Evolutionary conservation across 2,797 vertebrate genomes (phyloP).

Genomic region (Limosa lapponica): DNA sequence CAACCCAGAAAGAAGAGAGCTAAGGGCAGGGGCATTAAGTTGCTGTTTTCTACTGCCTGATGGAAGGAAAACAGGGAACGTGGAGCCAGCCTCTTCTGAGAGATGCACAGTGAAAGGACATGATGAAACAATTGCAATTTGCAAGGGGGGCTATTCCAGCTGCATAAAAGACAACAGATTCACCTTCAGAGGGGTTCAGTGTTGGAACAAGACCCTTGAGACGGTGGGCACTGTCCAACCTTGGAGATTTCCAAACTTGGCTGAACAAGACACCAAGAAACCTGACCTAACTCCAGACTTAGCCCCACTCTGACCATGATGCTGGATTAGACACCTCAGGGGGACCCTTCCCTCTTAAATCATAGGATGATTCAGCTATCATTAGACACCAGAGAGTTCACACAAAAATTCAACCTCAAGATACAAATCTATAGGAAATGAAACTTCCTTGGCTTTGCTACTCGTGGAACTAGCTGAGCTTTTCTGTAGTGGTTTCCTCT

Average conservation of each 20-base stretch:
- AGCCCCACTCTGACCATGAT: not conserved
- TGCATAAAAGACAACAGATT: not conserved
- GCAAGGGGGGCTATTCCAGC: not conserved
- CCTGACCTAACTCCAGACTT: not conserved
- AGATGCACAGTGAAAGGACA: not conserved
- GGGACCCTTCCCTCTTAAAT: not conserved
- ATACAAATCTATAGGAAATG: constrained; percentile 21
- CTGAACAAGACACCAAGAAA: not conserved
- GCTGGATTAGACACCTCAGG: not conserved
- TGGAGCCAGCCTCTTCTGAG: not conserved
- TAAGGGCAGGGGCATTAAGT: not conserved
- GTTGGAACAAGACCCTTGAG: not conserved
- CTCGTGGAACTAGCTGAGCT: not conserved
- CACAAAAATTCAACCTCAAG: not conserved
- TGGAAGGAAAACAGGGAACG: not conserved
- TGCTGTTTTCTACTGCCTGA: not conserved
- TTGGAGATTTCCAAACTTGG: not conserved
- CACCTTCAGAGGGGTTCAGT: not conserved
- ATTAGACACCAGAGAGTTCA: not conserved
- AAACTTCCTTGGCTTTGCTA: constrained; percentile 9
- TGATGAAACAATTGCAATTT: not conserved
- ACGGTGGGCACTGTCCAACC: fast-evolving
- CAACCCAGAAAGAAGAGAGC: not conserved
- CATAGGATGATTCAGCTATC: not conserved
- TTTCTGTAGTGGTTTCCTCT: not conserved